Conservation (phyloP, 53 echinoderm and acorn worm species). For the Temnopleurus reevesii region DNA sequence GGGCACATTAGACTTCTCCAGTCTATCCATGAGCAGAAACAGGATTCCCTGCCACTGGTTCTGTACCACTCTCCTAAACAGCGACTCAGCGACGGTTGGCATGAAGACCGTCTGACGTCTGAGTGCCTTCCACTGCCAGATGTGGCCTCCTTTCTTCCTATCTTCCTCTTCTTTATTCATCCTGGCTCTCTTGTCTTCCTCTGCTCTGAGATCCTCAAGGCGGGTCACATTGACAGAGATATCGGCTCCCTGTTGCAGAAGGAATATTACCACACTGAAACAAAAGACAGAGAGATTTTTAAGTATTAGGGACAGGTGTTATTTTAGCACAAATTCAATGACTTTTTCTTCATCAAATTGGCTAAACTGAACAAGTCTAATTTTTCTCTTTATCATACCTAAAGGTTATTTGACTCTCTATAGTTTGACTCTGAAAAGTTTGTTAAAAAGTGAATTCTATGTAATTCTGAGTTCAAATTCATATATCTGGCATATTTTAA, state of each 20-base stretch:
- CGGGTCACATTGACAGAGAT: conserved; percentile 70
- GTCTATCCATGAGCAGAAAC: conserved; percentile 87
- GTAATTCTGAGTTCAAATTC: too few species aligned
- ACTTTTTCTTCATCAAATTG: too few species aligned
- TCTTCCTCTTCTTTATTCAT: conserved; percentile 52
- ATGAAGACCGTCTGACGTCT: neutral
- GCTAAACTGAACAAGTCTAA: too few species aligned
- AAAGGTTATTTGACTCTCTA: too few species aligned
- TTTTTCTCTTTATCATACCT: too few species aligned
- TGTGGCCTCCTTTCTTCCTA: conserved; percentile 57
- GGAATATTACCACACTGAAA: conserved; percentile 78
- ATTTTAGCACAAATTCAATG: too few species aligned
- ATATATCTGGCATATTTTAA: too few species aligned
- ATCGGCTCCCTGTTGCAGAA: conserved; percentile 79
- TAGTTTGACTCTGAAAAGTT: too few species aligned
- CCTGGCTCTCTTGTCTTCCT: conserved; percentile 51
- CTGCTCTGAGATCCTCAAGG: conserved; percentile 22
- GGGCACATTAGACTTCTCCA: conserved; percentile 76
- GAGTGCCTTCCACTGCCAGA: conserved; percentile 88
- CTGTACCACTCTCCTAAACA: conserved; percentile 79
- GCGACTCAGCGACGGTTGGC: conserved; percentile 59
- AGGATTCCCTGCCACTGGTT: conserved; percentile 91
- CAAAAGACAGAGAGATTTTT: neutral
- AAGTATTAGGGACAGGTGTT: too few species aligned
- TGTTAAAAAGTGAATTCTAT: too few species aligned